These are phyloP conservation scores for Helarctos malayanus DNA, from an alignment of 2,797 vertebrate species.

Conservation along the genomic window DNA sequence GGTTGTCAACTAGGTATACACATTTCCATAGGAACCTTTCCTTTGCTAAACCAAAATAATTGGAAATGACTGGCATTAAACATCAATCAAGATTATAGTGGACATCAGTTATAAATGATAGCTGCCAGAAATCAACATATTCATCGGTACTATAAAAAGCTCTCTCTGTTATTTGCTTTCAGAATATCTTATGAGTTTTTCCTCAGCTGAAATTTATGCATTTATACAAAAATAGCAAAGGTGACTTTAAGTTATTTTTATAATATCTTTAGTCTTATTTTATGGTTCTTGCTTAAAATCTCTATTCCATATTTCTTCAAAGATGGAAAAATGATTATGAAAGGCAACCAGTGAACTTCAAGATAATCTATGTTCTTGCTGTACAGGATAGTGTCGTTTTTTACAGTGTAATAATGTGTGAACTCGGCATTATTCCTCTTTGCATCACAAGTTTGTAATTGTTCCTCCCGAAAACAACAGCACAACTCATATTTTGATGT, in stretches of 20 bases:
- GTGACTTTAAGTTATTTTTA: constrained; percentile 67
- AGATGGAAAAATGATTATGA: constrained; percentile 55
- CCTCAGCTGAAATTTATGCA: constrained; percentile 46
- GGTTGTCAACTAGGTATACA: constrained; percentile 79
- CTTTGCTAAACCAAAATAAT: constrained; percentile 74
- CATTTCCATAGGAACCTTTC: constrained; percentile 75
- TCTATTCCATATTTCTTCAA: constrained; percentile 64
- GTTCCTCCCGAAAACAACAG: constrained; percentile 51
- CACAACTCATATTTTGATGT: background rate
- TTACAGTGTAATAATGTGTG: constrained; percentile 23
- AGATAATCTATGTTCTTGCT: background rate
- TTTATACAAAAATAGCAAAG: constrained; percentile 57
- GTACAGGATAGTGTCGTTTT: background rate
- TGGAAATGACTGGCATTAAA: constrained; percentile 77
- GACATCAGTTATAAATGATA: constrained; percentile 79
- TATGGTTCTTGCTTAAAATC: background rate
- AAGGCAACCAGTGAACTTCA: constrained; percentile 5
- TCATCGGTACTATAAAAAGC: constrained; percentile 52
- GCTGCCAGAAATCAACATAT: constrained; percentile 76
- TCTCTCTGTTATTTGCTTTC: constrained; percentile 70
- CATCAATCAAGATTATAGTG: constrained; percentile 79
- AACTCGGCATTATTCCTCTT: constrained; percentile 35
- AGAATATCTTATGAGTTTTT: constrained; percentile 61
- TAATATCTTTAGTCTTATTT: constrained; percentile 31
- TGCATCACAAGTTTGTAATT: constrained; percentile 44